Percentiles rank a stretch among this genome's conserved stretches.
Evolutionary conservation across 2,113 vertebrate genomes (phyloP).

Genomic region (Notiomystis cincta): DNA sequence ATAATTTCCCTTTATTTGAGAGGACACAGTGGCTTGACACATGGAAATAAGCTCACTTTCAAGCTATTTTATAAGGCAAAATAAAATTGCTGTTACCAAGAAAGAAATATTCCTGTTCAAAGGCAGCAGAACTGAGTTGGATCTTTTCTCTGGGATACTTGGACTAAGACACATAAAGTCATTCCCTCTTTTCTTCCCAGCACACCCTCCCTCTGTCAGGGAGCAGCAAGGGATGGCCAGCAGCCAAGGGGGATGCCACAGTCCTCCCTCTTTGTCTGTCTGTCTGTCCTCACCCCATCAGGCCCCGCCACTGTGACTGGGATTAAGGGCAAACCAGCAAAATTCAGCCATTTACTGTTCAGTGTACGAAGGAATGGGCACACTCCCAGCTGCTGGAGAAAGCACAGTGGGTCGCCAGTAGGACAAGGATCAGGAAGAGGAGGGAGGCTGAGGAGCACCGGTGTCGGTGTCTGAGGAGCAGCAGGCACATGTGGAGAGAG

Average conservation of each 20-base stretch:
- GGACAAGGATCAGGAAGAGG: neutral
- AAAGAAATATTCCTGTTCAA: neutral
- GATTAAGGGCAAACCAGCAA: neutral
- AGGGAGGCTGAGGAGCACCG: neutral
- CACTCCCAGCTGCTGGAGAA: neutral
- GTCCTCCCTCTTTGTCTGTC: neutral
- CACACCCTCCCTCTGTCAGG: neutral
- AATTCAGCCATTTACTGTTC: neutral
- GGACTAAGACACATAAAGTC: neutral
- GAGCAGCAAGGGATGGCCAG: neutral
- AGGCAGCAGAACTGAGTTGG: neutral
- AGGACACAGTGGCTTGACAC: neutral
- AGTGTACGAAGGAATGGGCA: neutral
- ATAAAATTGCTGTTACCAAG: neutral
- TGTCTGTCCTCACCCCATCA: neutral
- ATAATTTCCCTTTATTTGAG: neutral
- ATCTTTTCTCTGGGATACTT: neutral
- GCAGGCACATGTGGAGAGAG: neutral
- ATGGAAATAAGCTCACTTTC: neutral
- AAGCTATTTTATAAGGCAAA: neutral
- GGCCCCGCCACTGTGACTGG: neutral
- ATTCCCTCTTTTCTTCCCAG: neutral
- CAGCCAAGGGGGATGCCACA: neutral
- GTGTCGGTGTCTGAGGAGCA: neutral
- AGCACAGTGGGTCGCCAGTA: neutral